These are phyloP conservation scores for Dasyprocta punctata DNA, from an alignment of 2,113 vertebrate genomes.

Conservation along the genomic window DNA sequence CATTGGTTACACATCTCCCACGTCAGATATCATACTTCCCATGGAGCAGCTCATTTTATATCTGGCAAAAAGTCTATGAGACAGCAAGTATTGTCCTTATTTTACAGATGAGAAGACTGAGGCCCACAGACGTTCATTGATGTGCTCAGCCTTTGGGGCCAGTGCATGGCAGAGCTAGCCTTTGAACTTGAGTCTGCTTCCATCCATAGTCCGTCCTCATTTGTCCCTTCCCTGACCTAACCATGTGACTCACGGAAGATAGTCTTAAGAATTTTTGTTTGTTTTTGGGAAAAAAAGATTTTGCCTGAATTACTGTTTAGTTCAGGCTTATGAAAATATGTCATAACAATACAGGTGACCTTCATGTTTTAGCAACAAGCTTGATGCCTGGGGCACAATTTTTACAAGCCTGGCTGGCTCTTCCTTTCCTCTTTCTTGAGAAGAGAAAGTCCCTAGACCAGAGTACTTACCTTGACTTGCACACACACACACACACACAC, in stretches of 20 bases:
- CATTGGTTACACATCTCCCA: background rate
- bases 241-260: background rate
- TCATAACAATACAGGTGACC: background rate
- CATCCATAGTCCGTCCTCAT: background rate
- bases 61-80: background rate
- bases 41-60: background rate
- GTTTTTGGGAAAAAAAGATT: conserved; percentile 28
- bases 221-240: background rate
- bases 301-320: background rate
- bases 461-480: background rate
- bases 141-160: background rate
- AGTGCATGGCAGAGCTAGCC: background rate
- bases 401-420: background rate
- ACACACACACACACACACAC: background rate
- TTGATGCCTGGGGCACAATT: background rate
- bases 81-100: background rate
- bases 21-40: background rate
- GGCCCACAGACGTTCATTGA: background rate
- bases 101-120: conserved; percentile 8
- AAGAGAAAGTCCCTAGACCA: background rate
- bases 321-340: background rate
- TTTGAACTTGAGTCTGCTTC: background rate
- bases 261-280: background rate
- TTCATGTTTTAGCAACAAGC: background rate
- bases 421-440: background rate